phyloP scores from a whole-genome alignment of 1,140 invertebrate species.

The Aplysia californica region DNA sequence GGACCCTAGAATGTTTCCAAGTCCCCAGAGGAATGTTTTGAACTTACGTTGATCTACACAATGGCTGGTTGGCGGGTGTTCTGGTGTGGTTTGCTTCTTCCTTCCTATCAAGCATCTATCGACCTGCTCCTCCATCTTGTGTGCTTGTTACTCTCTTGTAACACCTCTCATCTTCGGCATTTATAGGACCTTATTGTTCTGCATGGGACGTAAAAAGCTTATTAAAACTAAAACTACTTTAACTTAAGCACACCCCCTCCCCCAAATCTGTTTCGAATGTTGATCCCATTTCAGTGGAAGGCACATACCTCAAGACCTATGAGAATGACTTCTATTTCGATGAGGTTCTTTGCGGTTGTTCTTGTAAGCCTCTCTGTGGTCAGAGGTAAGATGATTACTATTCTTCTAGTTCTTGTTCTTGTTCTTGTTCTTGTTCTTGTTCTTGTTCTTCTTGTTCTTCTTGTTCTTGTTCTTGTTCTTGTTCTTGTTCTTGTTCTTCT shows the following conservation, averaged over 20 bases:
- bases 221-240: neutral
- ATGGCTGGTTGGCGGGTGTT: too few relatives aligned
- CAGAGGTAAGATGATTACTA: neutral
- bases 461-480: neutral
- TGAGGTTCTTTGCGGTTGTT: neutral
- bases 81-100: too few relatives aligned
- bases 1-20: too few relatives aligned
- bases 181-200: too few relatives aligned
- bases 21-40: too few relatives aligned
- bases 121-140: too few relatives aligned
- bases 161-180: too few relatives aligned
- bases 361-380: neutral
- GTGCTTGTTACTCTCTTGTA: too few relatives aligned
- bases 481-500: neutral
- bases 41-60: too few relatives aligned
- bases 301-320: neutral
- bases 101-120: too few relatives aligned
- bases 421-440: neutral
- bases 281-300: neutral
- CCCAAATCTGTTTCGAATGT: neutral
- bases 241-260: neutral
- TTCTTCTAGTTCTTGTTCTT: neutral
- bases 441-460: neutral
- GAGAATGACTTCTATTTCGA: neutral
- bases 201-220: too few relatives aligned